phyloP scores from a whole-genome alignment of 2,888 invertebrate genomes.

The Lasioglossum malachurum region DNA sequence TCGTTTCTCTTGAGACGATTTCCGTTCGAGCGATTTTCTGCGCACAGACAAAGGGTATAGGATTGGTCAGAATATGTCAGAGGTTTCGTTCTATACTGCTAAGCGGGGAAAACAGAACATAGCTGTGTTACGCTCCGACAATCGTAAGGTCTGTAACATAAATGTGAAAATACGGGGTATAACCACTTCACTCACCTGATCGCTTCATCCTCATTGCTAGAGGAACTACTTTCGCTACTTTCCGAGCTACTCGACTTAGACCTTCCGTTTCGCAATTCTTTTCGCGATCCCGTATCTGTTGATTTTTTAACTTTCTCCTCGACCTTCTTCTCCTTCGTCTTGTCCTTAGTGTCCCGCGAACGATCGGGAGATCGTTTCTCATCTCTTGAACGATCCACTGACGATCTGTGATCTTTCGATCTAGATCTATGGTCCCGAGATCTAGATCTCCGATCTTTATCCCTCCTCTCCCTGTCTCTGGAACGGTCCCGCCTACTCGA shows the following conservation, averaged over 20 bases:
- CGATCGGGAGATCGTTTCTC: constrained; percentile 82
- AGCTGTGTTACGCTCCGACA: constrained; percentile 61
- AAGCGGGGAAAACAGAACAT: constrained; percentile 57
- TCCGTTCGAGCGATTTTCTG: constrained; percentile 78
- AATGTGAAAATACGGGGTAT: constrained; percentile 30
- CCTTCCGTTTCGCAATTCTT: constrained; percentile 82
- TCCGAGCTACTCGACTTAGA: constrained; percentile 84
- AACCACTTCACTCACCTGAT: constrained; percentile 77
- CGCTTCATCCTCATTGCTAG: constrained; percentile 82
- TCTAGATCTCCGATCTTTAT: constrained; percentile 77
- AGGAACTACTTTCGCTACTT: constrained; percentile 83
- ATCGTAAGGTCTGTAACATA: constrained; percentile 64
- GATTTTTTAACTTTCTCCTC: constrained; percentile 81
- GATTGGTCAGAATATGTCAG: constrained; percentile 18
- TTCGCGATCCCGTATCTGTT: constrained; percentile 74
- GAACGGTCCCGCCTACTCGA: constrained; percentile 81
- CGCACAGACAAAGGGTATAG: constrained; percentile 51
- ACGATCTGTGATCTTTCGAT: constrained; percentile 81
- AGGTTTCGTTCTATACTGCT: constrained; percentile 24
- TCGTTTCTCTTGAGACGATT: constrained; percentile 75
- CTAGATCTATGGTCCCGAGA: constrained; percentile 84
- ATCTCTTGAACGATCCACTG: constrained; percentile 77
- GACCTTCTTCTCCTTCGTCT: constrained; percentile 77
- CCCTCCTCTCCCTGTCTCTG: constrained; percentile 85
- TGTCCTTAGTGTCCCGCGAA: constrained; percentile 77